Evolutionary conservation across 1,140 invertebrate species (phyloP), one percentile per base, ranked within the genome.

Genomic region (Leptopilina clavipes): DNA sequence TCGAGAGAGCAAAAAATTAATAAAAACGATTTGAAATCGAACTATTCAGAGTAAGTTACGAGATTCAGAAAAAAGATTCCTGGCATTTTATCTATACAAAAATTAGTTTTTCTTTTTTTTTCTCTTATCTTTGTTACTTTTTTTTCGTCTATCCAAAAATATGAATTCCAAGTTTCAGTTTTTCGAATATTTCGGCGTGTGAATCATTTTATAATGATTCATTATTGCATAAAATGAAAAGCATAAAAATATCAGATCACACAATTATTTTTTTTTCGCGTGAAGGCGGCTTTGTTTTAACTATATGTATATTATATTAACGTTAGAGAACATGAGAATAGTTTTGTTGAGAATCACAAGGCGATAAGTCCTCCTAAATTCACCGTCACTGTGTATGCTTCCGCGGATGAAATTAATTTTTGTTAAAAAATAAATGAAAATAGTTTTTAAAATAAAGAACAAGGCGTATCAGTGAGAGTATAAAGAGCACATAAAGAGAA

Each of bases 401-500:
- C 6, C 9, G 37, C 37, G 37, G 9, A 40, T 45, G 31, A 73
- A 48, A 59, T 86, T 84, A 87, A 75, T 76, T 77, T 71, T 85
- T 85, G 73, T 76, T 83, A 71, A 89, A 79, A 72, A 89, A 89
- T 72, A 86, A 75, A 72, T 88, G 87, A 85, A 90, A 89, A 79
- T 88, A 88, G 76, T 86, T 88, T 76, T 83, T 87, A 43, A 90
- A 89, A 73, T 89, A 90, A 73, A 90, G 85, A 76, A 88, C 80
- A 65, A 90, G 82, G 82, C 86, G 87, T 56, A 90, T 88, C n/a
- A 90, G 81, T 56, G 85, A 89, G 17, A 89, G 79, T 76, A 90
- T 90, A 81, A 88, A 90, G 59, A 90, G 73, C 76, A 90, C 84
- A 74, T 90, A 90, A 75, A 90, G 83, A 74, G 84, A 87, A 73